phyloP scores from a whole-genome alignment of 2,888 invertebrate genomes.

The Cantharis rustica region DNA sequence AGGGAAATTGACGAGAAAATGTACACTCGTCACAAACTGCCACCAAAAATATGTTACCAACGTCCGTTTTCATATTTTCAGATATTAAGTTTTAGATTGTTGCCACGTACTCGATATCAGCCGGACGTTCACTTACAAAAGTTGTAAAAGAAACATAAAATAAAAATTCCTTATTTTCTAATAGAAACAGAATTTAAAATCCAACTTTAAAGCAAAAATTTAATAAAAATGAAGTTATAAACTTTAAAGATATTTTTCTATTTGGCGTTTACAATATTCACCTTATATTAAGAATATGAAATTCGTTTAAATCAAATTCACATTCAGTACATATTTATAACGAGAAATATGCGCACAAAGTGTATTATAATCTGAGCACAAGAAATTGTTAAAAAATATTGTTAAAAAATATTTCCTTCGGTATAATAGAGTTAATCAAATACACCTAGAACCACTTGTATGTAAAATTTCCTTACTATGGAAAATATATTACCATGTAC shows the following conservation, averaged over 20 bases:
- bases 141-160: neutral
- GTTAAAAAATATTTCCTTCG: neutral
- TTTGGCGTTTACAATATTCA: neutral
- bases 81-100: neutral
- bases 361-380: neutral
- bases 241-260: neutral
- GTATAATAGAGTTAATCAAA: neutral
- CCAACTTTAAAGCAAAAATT: neutral
- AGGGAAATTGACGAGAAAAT: slow-evolving; percentile 42
- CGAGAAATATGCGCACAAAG: neutral
- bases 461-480: neutral
- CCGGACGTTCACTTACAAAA: neutral
- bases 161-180: neutral
- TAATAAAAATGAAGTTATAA: neutral
- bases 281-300: neutral
- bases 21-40: slow-evolving; percentile 40
- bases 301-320: neutral
- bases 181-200: neutral
- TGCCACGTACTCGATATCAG: neutral
- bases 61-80: slow-evolving; percentile 2
- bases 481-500: no score
- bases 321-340: neutral
- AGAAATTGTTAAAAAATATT: neutral
- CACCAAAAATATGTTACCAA: slow-evolving; percentile 24
- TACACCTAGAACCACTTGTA: neutral